Percentiles rank a stretch among this genome's conserved stretches.
Evolutionary conservation across 1,140 invertebrate genomes (phyloP).

Genomic region (Neodiprion virginianus): DNA sequence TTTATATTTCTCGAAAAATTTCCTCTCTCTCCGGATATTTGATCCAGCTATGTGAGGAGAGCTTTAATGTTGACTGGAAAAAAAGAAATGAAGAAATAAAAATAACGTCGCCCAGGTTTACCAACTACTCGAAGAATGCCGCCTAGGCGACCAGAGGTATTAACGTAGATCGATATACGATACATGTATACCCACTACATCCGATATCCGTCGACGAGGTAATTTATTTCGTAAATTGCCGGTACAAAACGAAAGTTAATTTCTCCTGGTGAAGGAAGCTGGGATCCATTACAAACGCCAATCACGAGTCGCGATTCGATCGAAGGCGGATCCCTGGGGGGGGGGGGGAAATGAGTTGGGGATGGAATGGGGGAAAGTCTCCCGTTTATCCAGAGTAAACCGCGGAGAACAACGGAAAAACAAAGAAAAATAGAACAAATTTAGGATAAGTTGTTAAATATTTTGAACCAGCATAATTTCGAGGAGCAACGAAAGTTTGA

Average conservation of each 20-base stretch:
- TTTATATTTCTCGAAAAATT: neutral
- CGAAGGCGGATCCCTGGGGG: neutral
- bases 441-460: neutral
- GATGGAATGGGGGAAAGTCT: too few relatives aligned
- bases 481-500: neutral
- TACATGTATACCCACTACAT: neutral
- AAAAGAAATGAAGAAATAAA: neutral
- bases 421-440: neutral
- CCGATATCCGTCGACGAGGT: neutral
- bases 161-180: neutral
- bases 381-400: too few relatives aligned
- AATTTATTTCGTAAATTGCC: neutral
- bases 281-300: neutral
- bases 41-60: too few relatives aligned
- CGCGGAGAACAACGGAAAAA: too few relatives aligned
- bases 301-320: slow-evolving; percentile 1
- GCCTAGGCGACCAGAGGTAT: neutral
- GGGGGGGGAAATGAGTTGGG: too few relatives aligned
- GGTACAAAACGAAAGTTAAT: neutral
- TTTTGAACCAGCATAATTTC: neutral
- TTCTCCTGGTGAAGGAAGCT: neutral
- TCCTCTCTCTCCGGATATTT: neutral
- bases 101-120: neutral
- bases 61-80: too few relatives aligned
- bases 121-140: neutral